Base-by-base conservation (phyloP, 2,113 vertebrate genomes). In the Setophaga coronata region DNA sequence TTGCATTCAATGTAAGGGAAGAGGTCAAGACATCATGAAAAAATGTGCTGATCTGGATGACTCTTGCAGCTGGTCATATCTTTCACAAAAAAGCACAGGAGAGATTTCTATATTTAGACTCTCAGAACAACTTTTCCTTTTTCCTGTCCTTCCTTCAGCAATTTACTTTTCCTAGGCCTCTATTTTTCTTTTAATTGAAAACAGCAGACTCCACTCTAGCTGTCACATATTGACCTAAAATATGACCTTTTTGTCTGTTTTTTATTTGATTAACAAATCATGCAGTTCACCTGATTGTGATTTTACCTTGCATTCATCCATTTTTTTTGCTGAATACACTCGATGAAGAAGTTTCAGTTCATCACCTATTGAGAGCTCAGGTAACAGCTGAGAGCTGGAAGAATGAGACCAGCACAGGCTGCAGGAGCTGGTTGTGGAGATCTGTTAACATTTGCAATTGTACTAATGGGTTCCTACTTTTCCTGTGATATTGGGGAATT, bases 11-110 rank as follows among this genome's bases (percentile, higher is more conserved):
- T 66, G 38, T 29, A 90, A 77, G 33, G 33, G 26, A 93, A 93
- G 81, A 94, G 76, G 86, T 95, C 94, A 92, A 90, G 85, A 50
- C 33, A 91, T 53, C 62, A 73, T 54, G 47, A 94, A 93, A 92
- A 96, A 96, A 89, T 73, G 34, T 88, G 82, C 71, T 95, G 71
- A 93, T 86, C 45, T 62, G 50, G 26, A 89, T 83, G 56, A 42
- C 34, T 38, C 20, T 70, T 96, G 50, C 79, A 89, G 71, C 34
- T 95, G 92, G 50, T 50, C 64, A 26, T 69, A 83, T 65, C 25
- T 83, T 77, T 77, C 31, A 54, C 31, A 77, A 90, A 90, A 87
- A 83, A 51, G 1, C 42, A 65, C 17, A 70, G 17, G 56, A 81
- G 19, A 87, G 15, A 45, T 87, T 95, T 83, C 89, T 91, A 79